Conservation (phyloP, 2,113 vertebrate genomes). For the Coryphaenoides rupestris region DNA sequence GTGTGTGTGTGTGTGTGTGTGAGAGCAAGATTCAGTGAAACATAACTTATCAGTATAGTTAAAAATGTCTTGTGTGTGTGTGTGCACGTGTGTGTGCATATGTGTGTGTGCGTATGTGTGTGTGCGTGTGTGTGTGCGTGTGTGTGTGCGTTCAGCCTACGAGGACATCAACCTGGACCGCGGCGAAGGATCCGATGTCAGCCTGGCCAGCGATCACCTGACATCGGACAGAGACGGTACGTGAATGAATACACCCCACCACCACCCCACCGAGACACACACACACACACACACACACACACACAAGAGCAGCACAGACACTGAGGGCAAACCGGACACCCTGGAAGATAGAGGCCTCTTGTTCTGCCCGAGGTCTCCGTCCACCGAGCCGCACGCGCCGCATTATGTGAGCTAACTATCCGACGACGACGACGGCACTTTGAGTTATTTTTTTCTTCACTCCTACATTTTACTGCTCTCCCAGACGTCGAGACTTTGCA, state of each 20-base stretch:
- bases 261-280: constrained; percentile 8
- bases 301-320: too few species aligned
- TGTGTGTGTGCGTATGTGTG: not conserved
- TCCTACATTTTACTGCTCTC: not conserved
- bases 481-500: not conserved
- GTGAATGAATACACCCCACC: constrained; percentile 32
- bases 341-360: too few species aligned
- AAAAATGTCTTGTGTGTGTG: not conserved
- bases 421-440: too few species aligned
- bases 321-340: too few species aligned
- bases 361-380: too few species aligned
- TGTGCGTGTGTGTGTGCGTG: constrained; percentile 5
- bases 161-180: too few species aligned
- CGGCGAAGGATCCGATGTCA: constrained; percentile 54
- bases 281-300: too few species aligned
- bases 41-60: too few species aligned
- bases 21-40: not conserved
- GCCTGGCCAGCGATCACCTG: constrained; percentile 51
- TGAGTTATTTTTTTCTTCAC: too few species aligned
- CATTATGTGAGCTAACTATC: too few species aligned
- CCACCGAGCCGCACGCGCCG: too few species aligned
- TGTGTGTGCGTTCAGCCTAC: too few species aligned
- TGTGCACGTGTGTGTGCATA: not conserved
- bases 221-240: constrained; percentile 60
- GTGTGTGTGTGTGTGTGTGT: not conserved